Evolutionary conservation across 2,888 invertebrate genomes (phyloP).

Genomic region (Lochmaea capreae): DNA sequence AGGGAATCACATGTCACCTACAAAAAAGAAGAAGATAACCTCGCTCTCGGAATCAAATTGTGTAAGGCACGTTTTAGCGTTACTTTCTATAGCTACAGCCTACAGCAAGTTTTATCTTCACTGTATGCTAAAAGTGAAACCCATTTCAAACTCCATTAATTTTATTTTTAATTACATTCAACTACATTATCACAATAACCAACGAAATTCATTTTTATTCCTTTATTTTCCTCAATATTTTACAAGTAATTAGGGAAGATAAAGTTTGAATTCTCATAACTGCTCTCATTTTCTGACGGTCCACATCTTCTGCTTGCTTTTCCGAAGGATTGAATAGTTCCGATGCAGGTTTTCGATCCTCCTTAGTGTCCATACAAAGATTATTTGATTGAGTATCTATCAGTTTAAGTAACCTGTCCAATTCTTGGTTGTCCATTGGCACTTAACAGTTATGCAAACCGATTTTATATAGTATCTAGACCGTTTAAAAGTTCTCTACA

Average conservation of each 20-base stretch:
- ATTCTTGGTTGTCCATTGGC: neutral
- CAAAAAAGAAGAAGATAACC: too few species aligned
- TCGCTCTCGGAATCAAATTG: too few species aligned
- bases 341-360: neutral
- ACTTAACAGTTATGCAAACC: too few species aligned
- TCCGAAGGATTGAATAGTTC: neutral
- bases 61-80: too few species aligned
- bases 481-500: too few species aligned
- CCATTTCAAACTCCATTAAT: too few species aligned
- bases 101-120: too few species aligned
- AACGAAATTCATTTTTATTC: neutral
- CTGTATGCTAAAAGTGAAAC: too few species aligned
- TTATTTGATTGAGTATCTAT: neutral
- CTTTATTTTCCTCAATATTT: neutral
- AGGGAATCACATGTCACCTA: too few species aligned
- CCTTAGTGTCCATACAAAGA: neutral
- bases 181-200: neutral
- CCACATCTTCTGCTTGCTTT: neutral
- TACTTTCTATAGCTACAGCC: too few species aligned
- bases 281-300: neutral
- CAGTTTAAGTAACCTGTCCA: neutral
- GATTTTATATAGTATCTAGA: too few species aligned
- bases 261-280: conserved; percentile 7
- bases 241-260: neutral
- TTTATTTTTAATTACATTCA: neutral